Evolutionary conservation across 2,113 vertebrate genomes (phyloP), one percentile per base, ranked within the genome.

Genomic region (Daphoenositta chrysoptera): DNA sequence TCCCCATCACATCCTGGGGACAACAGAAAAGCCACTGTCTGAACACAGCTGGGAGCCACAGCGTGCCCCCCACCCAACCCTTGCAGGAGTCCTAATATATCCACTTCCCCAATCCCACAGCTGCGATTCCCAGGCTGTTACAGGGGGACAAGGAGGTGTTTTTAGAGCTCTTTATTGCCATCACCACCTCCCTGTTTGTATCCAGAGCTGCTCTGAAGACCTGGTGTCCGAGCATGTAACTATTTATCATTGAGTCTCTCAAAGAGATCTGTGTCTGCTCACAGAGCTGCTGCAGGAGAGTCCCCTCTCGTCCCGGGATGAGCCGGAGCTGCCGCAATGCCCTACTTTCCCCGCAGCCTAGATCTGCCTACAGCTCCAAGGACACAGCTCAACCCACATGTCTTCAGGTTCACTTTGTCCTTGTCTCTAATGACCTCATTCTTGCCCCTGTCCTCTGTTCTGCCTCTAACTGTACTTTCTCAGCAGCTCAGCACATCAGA

Each of bases 191-290:
- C n/a, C 50, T 57, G 48, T 57, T 71, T 7, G 1, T 11, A 53
- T 3, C 45, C 73, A 68, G 33, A 35, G 31, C 44, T 81, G 39
- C 31, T 37, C 42, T 42, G 40, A 78, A 54, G 56, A 53, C n/a
- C 42, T 54, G 2, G 2, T 3, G 1, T 27, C n/a, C 0, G 0
- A 83, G n/a, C 1, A 0, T 7, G 28, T 16, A 75, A 30, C 56
- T 69, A 35, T 64, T 71, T 71, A 35, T 79, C 60, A 35, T 0
- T 58, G 40, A 28, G 8, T 72, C 10, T 84, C 45, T 70, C 56
- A 39, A 4, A 1, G 54, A 63, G 65, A 37, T 16, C 42, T 63
- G n/a, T 5, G 7, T 45, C 39, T 47, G 40, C 89, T 81, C 35
- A 33, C 44, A 58, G 65, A 68, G 50, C 30, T 66, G 60, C 65